Base-by-base conservation (phyloP, 1,140 invertebrate species). In the Mactra quadrangularis region DNA sequence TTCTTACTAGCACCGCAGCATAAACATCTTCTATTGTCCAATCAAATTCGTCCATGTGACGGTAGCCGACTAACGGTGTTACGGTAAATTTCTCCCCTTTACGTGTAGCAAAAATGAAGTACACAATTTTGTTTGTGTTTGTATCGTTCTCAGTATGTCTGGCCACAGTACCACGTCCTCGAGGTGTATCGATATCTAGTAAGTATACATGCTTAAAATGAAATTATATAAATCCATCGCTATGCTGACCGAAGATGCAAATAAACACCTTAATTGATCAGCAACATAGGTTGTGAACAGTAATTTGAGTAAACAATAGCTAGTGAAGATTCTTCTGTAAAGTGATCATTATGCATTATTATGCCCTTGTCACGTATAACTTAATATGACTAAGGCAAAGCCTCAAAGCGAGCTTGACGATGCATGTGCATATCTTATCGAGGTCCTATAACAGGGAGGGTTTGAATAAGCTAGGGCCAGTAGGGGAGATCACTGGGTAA, bases 151-250 rank as follows among this genome's bases (percentile, higher is more conserved):
- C 79, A 31, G 0, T 31, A 72, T 74, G 68, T 62, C 55, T 76
- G 15, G 60, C 82, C 33, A 70, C 62, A 29, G 50, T 76, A 53
- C 62, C 72, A 15, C 59, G 83, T 57, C 83, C 83, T 22, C 68
- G 83, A 25, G 83, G 83, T 29, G 83, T 84, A 33, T 22, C 83
- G 25, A 78, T 78, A 41, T 79, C 83, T n/a, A 78, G 83, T 84
- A 31, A 62, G 72, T 77, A 57, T 45, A 4, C 17, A 22, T 6
- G 6, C 38, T 7, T 6, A 41, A 41, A 41, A 7, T 64, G 9
- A 41, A 41, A 3, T 62, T 64, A 60, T 31, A 29, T 17, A 60
- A 11, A 7, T 57, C 53, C 7, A 7, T 57, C 45, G 7, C 45
- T 9, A 19, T 47, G 7, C 7, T 47, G 19, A 47, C n/a, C n/a